Evolutionary conservation across 2,797 vertebrate genomes (phyloP).

Genomic region (Melanotaenia boesemani): DNA sequence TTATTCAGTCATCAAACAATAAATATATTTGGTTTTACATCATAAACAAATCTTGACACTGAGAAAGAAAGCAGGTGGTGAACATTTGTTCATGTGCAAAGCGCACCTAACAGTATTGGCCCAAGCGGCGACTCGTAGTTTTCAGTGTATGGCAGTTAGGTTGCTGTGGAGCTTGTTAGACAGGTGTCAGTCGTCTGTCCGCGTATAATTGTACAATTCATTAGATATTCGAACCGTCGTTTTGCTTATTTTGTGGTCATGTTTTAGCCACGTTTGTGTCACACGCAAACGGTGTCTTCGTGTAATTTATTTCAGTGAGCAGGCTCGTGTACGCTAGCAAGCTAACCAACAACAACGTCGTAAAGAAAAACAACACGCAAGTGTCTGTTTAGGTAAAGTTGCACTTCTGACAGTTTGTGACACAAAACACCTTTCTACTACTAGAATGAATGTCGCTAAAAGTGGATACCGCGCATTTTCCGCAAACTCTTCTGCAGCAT

Average conservation of each 20-base stretch:
- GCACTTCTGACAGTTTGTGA: neutral
- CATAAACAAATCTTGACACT: too few relatives aligned
- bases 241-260: neutral
- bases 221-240: neutral
- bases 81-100: neutral
- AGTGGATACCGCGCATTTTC: constrained; percentile 96
- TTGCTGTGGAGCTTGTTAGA: constrained; percentile 12
- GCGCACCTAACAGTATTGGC: constrained; percentile 9
- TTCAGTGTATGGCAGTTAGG: neutral
- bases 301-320: neutral
- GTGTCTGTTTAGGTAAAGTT: neutral
- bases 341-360: constrained; percentile 39
- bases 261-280: neutral
- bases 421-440: neutral
- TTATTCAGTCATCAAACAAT: too few relatives aligned
- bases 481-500: constrained; percentile 95
- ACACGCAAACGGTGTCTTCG: neutral
- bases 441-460: constrained; percentile 93
- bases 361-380: constrained; percentile 3
- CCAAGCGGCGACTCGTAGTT: constrained; percentile 5
- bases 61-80: too few relatives aligned
- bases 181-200: neutral
- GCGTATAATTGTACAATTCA: neutral
- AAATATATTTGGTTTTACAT: too few relatives aligned
- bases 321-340: constrained; percentile 15